These are phyloP conservation scores for Fulica atra DNA, from an alignment of 2,113 vertebrate species.

Conservation along the genomic window DNA sequence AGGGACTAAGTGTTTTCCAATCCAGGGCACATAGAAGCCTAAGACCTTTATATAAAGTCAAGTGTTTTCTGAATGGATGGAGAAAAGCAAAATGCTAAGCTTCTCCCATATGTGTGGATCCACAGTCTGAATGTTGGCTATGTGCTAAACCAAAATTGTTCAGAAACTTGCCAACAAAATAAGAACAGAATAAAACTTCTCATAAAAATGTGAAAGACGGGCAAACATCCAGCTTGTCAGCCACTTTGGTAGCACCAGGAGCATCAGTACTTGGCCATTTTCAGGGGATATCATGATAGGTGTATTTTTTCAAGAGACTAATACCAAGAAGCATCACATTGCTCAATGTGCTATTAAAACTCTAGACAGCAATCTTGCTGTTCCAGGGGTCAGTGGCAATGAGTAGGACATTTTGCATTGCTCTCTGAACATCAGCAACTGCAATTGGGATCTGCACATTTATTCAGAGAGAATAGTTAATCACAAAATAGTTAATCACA, in stretches of 20 bases:
- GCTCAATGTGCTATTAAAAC: not conserved
- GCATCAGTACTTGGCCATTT: not conserved
- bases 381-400: not conserved
- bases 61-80: not conserved
- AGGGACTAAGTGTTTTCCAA: not conserved
- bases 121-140: not conserved
- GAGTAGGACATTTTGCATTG: not conserved
- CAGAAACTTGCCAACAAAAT: not conserved
- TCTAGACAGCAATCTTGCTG: not conserved
- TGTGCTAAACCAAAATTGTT: not conserved
- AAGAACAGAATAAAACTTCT: not conserved
- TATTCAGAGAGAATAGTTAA: not conserved
- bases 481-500: not conserved
- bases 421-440: not conserved
- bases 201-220: not conserved
- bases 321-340: not conserved
- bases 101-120: not conserved
- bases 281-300: not conserved
- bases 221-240: not conserved
- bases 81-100: not conserved
- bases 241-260: not conserved
- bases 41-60: not conserved
- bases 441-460: not conserved
- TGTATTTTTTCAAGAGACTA: not conserved
- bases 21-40: not conserved